phyloP scores from a whole-genome alignment of 2,888 invertebrate genomes.

The Ectropis crepuscularia region DNA sequence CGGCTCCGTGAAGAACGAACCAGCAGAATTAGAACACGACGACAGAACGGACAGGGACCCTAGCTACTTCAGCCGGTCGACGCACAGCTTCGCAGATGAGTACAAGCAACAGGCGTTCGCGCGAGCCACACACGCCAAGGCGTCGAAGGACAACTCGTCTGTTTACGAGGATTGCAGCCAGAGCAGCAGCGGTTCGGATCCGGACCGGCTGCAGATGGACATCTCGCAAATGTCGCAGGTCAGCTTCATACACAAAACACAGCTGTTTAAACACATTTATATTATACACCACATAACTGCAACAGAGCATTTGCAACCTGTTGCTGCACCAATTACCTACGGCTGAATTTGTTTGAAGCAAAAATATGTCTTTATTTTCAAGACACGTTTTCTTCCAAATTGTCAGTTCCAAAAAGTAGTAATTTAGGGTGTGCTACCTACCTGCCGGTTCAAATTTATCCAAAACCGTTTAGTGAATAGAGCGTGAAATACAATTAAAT shows the following conservation, averaged over 20 bases:
- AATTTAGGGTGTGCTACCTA: too few species aligned
- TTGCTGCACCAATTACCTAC: too few species aligned
- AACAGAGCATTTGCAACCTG: too few species aligned
- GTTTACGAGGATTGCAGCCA: constrained; percentile 86
- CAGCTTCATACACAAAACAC: constrained; percentile 6
- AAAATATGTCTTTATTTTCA: too few species aligned
- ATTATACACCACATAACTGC: too few species aligned
- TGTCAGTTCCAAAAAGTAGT: too few species aligned
- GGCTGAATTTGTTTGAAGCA: too few species aligned
- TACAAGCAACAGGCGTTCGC: constrained; percentile 72
- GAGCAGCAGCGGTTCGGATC: constrained; percentile 90
- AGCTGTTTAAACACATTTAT: too few species aligned
- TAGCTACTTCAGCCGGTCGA: constrained; percentile 58
- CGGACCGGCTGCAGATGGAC: constrained; percentile 90
- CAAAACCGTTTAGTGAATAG: too few species aligned
- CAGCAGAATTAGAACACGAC: constrained; percentile 58
- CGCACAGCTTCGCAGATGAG: constrained; percentile 68
- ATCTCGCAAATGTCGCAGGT: constrained; percentile 84
- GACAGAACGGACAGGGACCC: constrained; percentile 50
- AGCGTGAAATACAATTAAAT: too few species aligned
- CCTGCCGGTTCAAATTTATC: too few species aligned
- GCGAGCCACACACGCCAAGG: constrained; percentile 59
- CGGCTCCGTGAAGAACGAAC: constrained; percentile 71
- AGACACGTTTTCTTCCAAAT: too few species aligned
- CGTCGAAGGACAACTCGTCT: constrained; percentile 75